A percentile compares a stretch with the other conserved stretches of the same genome.
These are phyloP conservation scores for Corythornis vintsioides DNA, from an alignment of 2,113 vertebrate species.

Conservation along the genomic window DNA sequence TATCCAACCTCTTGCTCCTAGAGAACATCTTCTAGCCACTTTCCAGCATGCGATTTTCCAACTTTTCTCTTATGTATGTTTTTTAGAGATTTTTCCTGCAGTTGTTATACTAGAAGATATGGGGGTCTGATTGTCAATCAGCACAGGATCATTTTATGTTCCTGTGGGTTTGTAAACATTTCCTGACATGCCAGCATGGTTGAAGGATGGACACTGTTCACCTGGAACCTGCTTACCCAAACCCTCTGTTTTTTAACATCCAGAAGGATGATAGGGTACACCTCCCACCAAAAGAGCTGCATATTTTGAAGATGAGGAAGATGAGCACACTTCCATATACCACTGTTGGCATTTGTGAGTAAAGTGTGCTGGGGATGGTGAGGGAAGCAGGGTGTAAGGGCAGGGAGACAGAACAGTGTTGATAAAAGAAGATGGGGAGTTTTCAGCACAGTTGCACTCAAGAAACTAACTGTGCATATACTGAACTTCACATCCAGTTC, in stretches of 20 bases:
- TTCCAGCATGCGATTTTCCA: background rate
- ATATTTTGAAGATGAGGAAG: background rate
- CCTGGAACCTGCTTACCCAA: background rate
- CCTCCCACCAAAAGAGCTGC: background rate
- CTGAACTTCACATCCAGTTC: accelerated
- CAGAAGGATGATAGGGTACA: background rate
- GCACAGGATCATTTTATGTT: background rate
- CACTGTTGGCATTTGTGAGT: accelerated
- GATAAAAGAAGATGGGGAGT: background rate
- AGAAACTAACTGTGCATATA: background rate
- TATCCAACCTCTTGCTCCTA: background rate
- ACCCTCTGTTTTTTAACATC: background rate
- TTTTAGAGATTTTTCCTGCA: background rate
- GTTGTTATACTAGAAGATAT: background rate
- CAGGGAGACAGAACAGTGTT: background rate
- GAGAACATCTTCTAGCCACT: background rate
- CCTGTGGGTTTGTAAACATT: background rate
- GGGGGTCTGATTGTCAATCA: background rate
- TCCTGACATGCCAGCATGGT: background rate
- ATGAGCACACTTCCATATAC: background rate
- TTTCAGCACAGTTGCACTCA: background rate
- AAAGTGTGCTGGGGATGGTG: background rate
- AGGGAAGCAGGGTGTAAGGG: accelerated
- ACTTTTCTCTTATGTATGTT: background rate
- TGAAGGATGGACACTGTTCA: background rate